Evolutionary conservation across 2,797 vertebrate genomes (phyloP).

Genomic region (Falco biarmicus): DNA sequence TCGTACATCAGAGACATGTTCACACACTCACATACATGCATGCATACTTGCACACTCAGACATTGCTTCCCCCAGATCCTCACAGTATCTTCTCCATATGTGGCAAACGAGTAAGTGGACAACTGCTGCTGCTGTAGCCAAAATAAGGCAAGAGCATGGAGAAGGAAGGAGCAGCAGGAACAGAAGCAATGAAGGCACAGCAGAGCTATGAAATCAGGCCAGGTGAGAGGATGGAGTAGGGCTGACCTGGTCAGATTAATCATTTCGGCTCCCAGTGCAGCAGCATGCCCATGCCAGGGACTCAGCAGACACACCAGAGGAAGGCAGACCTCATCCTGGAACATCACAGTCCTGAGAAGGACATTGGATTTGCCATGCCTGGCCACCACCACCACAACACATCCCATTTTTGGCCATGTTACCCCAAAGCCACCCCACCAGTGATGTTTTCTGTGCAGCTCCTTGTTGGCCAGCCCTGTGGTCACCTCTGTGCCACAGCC

Average conservation of each 20-base stretch:
- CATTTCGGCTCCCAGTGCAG: background rate
- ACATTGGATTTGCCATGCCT: background rate
- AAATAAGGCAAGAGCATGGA: background rate
- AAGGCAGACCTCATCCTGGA: background rate
- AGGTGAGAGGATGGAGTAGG: background rate
- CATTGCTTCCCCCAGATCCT: background rate
- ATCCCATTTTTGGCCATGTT: background rate
- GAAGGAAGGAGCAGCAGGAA: background rate
- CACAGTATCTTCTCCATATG: fast-evolving
- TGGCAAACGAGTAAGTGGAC: background rate
- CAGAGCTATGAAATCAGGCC: background rate
- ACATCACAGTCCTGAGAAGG: background rate
- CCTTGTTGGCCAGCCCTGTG: background rate
- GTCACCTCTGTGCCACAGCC: background rate
- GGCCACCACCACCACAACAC: background rate
- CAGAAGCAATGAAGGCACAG: background rate
- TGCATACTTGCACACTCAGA: background rate
- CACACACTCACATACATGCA: background rate
- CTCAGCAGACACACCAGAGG: background rate
- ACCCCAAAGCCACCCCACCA: background rate
- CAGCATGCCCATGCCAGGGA: fast-evolving
- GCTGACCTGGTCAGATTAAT: background rate
- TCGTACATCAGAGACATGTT: background rate
- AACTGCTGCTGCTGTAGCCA: background rate
- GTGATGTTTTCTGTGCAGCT: background rate